Evolutionary conservation across 2,113 vertebrate species (phyloP).

Genomic region (Murina feae): DNA sequence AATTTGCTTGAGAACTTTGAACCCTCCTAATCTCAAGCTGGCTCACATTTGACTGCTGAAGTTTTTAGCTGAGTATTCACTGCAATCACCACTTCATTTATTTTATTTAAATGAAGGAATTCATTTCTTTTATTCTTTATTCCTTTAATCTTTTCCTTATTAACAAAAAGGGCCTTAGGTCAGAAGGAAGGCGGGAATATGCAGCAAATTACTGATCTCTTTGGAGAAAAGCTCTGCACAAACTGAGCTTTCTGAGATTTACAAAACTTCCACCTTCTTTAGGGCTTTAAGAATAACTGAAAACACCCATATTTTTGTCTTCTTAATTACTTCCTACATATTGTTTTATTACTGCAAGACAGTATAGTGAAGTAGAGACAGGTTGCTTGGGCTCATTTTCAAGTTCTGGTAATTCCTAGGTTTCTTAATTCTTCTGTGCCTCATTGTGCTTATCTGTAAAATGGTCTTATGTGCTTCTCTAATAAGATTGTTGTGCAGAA

Average conservation of each 20-base stretch:
- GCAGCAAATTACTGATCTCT: background rate
- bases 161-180: constrained; percentile 40
- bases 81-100: background rate
- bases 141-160: constrained; percentile 53
- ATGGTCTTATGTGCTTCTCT: background rate
- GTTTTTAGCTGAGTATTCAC: constrained; percentile 28
- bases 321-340: background rate
- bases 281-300: background rate
- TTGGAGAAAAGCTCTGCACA: constrained; percentile 21
- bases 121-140: background rate
- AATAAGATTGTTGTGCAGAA: background rate
- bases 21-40: background rate
- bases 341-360: background rate
- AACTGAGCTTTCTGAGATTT: background rate
- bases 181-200: background rate
- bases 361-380: background rate
- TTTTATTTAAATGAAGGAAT: constrained; percentile 50
- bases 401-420: background rate
- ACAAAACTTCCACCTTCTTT: constrained; percentile 1
- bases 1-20: constrained; percentile 11
- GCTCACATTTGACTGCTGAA: background rate
- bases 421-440: background rate
- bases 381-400: background rate
- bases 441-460: background rate
- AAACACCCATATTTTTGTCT: constrained; percentile 2